phyloP scores from a whole-genome alignment of 2,113 vertebrate species.

The Piaya cayana region DNA sequence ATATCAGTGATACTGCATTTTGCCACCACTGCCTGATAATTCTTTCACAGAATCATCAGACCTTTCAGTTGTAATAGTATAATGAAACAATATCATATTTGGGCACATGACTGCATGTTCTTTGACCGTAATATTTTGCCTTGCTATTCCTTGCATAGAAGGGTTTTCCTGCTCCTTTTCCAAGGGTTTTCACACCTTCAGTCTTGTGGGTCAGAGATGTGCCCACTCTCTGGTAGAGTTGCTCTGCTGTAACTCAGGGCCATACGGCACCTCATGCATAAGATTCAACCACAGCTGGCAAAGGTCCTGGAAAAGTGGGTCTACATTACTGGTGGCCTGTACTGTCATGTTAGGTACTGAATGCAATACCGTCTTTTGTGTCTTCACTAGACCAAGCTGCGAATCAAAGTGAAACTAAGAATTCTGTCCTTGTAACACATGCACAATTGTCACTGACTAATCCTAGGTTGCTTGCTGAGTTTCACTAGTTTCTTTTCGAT shows the following conservation, averaged over 20 bases:
- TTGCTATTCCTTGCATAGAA: not conserved
- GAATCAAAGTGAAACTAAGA: not conserved
- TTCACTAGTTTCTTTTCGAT: not conserved
- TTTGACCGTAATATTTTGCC: not conserved
- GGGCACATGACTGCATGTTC: not conserved
- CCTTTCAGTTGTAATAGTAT: not conserved
- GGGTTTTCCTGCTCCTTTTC: not conserved
- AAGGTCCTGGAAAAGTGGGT: not conserved
- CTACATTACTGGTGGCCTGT: not conserved
- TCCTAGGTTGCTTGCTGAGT: not conserved
- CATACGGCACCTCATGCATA: not conserved
- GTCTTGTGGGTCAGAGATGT: not conserved
- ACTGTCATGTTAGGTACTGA: not conserved
- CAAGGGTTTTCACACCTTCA: not conserved
- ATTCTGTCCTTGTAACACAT: not conserved
- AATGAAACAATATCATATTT: not conserved
- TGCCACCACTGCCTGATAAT: accelerated
- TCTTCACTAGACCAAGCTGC: not conserved
- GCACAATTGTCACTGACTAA: not conserved
- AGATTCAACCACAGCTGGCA: not conserved
- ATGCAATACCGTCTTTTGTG: not conserved
- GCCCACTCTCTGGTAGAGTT: not conserved
- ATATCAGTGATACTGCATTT: not conserved
- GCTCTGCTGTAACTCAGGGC: not conserved
- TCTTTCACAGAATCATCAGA: not conserved